A percentile compares a stretch with the other conserved stretches of the same genome.
Evolutionary conservation across 2,113 vertebrate genomes (phyloP).

Genomic region (Istiophorus platypterus): DNA sequence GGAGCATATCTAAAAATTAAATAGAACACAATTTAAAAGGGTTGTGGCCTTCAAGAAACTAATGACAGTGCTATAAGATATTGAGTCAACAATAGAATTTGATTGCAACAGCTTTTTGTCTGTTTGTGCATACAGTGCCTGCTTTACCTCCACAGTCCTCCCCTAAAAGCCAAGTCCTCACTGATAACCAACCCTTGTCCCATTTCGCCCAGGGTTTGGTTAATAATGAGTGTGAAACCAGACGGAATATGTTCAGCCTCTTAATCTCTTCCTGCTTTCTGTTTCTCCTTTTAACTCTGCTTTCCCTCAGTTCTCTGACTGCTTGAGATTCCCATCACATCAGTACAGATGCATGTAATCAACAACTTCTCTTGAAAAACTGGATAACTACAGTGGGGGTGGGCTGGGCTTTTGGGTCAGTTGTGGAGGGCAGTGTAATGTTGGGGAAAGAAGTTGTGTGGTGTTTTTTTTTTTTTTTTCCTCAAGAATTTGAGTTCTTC

Average conservation of each 20-base stretch:
- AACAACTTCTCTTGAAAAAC: constrained; percentile 32
- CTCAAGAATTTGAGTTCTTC: no score
- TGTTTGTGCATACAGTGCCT: neutral
- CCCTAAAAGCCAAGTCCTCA: constrained; percentile 25
- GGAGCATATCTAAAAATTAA: neutral
- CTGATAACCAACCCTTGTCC: constrained; percentile 33
- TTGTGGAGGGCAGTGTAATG: neutral
- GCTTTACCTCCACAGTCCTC: constrained; percentile 16
- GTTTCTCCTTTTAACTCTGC: constrained; percentile 22
- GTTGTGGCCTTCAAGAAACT: neutral
- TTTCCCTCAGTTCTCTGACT: no score
- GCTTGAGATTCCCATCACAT: constrained; percentile 38
- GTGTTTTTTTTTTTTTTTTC: no score
- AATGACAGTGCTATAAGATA: neutral
- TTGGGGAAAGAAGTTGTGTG: neutral
- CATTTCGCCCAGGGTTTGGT: constrained; percentile 27
- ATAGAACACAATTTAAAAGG: neutral
- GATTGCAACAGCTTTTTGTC: neutral
- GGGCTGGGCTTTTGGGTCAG: neutral
- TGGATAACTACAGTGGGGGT: constrained; percentile 8
- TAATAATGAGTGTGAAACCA: constrained; percentile 46
- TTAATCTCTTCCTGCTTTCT: constrained; percentile 6
- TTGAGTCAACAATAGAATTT: constrained; percentile 5
- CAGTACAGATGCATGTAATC: constrained; percentile 21
- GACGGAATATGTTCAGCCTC: constrained; percentile 34